phyloP scores from a whole-genome alignment of 2,888 invertebrate genomes.

The Poecilobothrus nobilitatus region DNA sequence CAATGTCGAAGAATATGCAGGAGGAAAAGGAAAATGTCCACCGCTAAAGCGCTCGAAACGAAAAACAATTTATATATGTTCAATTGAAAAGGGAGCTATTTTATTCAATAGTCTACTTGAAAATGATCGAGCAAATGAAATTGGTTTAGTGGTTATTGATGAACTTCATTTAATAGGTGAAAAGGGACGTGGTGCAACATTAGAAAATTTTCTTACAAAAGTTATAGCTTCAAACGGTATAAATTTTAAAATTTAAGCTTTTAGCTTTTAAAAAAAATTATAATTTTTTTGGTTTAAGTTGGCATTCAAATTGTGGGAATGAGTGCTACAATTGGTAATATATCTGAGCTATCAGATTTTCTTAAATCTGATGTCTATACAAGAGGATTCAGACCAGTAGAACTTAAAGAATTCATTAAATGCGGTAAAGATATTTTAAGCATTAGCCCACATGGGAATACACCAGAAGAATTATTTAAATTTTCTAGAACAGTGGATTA shows the following conservation, averaged over 20 bases:
- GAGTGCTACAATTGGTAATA: constrained; percentile 94
- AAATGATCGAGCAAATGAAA: constrained; percentile 58
- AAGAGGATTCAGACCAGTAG: constrained; percentile 81
- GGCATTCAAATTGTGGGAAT: constrained; percentile 85
- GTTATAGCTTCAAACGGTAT: constrained; percentile 59
- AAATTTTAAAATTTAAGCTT: constrained; percentile 25
- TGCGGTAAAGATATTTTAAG: constrained; percentile 52
- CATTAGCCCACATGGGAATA: constrained; percentile 46
- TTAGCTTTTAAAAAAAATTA: constrained; percentile 12
- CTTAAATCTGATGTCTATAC: constrained; percentile 73
- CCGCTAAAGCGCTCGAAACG: constrained; percentile 64
- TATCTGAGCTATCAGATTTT: constrained; percentile 70
- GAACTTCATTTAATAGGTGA: constrained; percentile 92
- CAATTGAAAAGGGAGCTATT: constrained; percentile 88
- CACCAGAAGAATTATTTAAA: constrained; percentile 48
- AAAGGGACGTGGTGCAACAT: constrained; percentile 67
- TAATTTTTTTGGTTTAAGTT: constrained; percentile 36
- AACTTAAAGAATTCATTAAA: constrained; percentile 75
- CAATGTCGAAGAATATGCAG: constrained; percentile 91
- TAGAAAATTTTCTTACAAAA: constrained; percentile 80
- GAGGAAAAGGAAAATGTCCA: constrained; percentile 82
- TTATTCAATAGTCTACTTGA: constrained; percentile 81
- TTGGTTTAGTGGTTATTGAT: constrained; percentile 78
- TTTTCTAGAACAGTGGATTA: constrained; percentile 48
- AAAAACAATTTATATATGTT: constrained; percentile 78